Conservation (phyloP, 2,888 invertebrate genomes). For the Scaptomyza polygonia region DNA sequence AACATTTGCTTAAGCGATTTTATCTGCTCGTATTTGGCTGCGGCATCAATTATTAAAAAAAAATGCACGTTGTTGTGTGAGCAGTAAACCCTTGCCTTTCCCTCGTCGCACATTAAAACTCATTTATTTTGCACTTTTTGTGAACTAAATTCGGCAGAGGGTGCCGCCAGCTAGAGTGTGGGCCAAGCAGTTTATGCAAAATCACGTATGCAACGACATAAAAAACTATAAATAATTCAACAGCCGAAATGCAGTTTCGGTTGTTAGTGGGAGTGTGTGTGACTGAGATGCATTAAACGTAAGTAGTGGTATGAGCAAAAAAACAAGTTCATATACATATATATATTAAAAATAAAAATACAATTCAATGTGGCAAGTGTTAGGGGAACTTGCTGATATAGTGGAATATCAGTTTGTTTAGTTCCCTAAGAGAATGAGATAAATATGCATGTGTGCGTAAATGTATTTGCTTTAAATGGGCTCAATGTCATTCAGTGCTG, state of each 20-base stretch:
- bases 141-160: background rate
- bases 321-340: background rate
- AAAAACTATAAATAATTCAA: slow-evolving; percentile 68
- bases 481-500: slow-evolving; percentile 62
- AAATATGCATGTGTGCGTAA: slow-evolving; percentile 3
- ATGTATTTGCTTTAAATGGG: slow-evolving; percentile 25
- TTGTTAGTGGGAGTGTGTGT: slow-evolving; percentile 22
- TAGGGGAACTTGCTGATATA: slow-evolving; percentile 12
- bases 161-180: slow-evolving; percentile 8
- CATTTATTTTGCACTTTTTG: slow-evolving; percentile 32
- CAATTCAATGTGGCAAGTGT: slow-evolving; percentile 21
- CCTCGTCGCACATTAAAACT: background rate
- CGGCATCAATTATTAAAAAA: slow-evolving; percentile 61
- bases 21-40: slow-evolving; percentile 27
- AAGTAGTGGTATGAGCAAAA: slow-evolving; percentile 12
- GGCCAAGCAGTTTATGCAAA: slow-evolving; percentile 62
- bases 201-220: slow-evolving; percentile 65
- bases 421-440: background rate
- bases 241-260: slow-evolving; percentile 55
- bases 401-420: slow-evolving; percentile 14
- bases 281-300: slow-evolving; percentile 24
- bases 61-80: slow-evolving; percentile 11
- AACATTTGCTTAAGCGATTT: slow-evolving; percentile 43
- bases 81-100: background rate
- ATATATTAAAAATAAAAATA: slow-evolving; percentile 20